Evolutionary conservation across 2,113 vertebrate genomes (phyloP).

Genomic region (Hyperoodon ampullatus): DNA sequence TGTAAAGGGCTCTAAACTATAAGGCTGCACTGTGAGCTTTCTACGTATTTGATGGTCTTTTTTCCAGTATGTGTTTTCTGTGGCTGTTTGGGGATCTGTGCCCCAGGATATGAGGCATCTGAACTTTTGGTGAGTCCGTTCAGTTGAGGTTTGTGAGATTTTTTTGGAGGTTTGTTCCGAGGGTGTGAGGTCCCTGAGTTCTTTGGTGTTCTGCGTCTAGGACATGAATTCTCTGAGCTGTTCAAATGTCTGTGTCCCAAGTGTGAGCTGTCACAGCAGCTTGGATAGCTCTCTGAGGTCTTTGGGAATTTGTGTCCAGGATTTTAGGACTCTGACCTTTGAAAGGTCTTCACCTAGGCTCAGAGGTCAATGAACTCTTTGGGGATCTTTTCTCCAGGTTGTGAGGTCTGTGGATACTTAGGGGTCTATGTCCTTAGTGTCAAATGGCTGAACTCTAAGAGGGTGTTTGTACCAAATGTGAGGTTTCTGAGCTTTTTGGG

Average conservation of each 20-base stretch:
- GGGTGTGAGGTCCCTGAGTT: not conserved
- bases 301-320: not conserved
- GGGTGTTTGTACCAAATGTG: not conserved
- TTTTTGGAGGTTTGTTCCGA: not conserved
- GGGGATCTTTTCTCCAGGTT: not conserved
- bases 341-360: not conserved
- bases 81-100: not conserved
- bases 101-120: not conserved
- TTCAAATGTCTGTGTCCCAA: not conserved
- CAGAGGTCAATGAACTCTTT: not conserved
- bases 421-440: not conserved
- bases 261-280: not conserved
- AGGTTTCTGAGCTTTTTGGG: not conserved
- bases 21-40: not conserved
- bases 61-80: slow-evolving; percentile 6
- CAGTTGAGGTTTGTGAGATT: not conserved
- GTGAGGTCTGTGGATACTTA: not conserved
- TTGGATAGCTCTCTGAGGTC: not conserved
- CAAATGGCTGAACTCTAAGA: not conserved
- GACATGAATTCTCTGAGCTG: not conserved
- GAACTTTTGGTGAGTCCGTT: not conserved
- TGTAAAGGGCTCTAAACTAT: not conserved
- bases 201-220: not conserved
- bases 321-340: not conserved
- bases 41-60: not conserved